Conservation (phyloP, 2,888 invertebrate genomes). For the Halocaridina rubra region DNA sequence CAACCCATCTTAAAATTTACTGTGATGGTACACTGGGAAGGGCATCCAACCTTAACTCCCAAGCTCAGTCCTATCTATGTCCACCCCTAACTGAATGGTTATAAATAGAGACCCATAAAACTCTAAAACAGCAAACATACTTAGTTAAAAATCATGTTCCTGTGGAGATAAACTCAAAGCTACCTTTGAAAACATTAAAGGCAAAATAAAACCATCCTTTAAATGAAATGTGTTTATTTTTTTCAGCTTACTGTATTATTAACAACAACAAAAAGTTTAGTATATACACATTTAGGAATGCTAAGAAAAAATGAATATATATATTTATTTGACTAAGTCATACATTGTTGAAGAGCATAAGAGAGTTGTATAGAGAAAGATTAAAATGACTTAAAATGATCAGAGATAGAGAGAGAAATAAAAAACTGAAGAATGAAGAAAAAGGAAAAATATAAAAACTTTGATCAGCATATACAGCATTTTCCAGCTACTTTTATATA, state of each 20-base stretch:
- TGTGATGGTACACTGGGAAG: too few species aligned
- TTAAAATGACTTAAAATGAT: background rate
- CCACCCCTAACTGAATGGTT: too few species aligned
- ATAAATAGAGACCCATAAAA: too few species aligned
- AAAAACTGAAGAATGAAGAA: background rate
- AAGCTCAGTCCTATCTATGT: background rate
- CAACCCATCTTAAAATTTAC: too few species aligned
- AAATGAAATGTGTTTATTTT: conserved; percentile 37
- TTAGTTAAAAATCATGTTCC: conserved; percentile 61
- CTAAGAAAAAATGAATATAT: conserved; percentile 56
- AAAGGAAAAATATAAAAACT: conserved; percentile 3
- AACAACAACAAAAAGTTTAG: conserved; percentile 48
- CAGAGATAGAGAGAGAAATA: background rate
- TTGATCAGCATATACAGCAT: conserved; percentile 7
- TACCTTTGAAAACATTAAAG: background rate
- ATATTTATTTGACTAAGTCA: conserved; percentile 46
- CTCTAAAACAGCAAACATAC: too few species aligned
- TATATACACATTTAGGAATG: conserved; percentile 50
- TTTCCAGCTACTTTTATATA: conserved; percentile 10
- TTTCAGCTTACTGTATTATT: conserved; percentile 18
- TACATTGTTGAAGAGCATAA: conserved; percentile 12
- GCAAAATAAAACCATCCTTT: background rate
- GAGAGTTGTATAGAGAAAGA: background rate
- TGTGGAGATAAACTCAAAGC: background rate
- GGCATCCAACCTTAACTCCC: background rate